Evolutionary conservation across 2,797 vertebrate genomes (phyloP), one percentile per base, ranked within the genome.

Genomic region (Myripristis murdjan): DNA sequence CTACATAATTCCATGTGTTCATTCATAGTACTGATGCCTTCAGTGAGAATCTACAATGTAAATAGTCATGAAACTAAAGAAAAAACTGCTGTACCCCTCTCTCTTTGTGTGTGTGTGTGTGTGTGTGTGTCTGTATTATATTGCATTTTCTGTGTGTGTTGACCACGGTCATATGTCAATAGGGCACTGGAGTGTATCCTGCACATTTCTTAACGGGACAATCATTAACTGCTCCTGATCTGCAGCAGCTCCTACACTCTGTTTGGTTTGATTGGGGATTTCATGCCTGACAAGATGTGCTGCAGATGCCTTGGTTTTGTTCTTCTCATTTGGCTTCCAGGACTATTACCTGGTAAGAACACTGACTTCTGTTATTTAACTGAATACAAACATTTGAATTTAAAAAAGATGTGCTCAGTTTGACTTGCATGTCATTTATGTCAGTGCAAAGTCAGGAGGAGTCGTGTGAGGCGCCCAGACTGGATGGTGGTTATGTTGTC

Each of bases 291-390:
- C 74, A 84, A 63, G 55, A 91, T 89, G 86, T n/a, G 0, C 0
- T 2, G 1, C 0, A 59, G 51, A 37, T 54, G 20, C 49, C 20
- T 80, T 16, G 24, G 67, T 33, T 72, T 86, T 58, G 26, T 72
- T 70, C 73, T 87, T 6, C 62, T 90, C 59, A 22, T 77, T n/a
- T 77, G 65, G 11, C 37, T 73, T 23, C 60, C 53, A 39, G 78
- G 33, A 22, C 35, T 6, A 3, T 22, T 79, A 16, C 15, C n/a
- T 4, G 77, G 87, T 90, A 48, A 79, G 85, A 58, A 44, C 2
- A 2, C 22, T 20, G 0, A 22, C 18, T 43, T 35, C 4, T 39
- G 0, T 48, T 6, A 20, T n/a, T 9, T 22, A 0, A 49, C 22
- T 15, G 14, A 16, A 41, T 6, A 23, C 20, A 41, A 7, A 2